phyloP scores from a whole-genome alignment of 2,888 invertebrate genomes.

The Drosophila lutescens region DNA sequence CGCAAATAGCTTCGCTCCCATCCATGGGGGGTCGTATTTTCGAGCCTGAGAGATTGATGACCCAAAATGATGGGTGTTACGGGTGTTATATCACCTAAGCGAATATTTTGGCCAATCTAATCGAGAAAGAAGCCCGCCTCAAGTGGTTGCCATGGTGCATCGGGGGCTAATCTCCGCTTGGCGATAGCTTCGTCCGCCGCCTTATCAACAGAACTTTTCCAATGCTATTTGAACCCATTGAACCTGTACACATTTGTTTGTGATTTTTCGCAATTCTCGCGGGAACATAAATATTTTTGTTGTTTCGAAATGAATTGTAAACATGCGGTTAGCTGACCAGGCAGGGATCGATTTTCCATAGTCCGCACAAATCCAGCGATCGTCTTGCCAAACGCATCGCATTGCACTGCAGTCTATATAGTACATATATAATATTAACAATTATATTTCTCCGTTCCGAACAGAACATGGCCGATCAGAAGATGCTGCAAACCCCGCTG shows the following conservation, averaged over 20 bases:
- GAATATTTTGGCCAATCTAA: constrained; percentile 17
- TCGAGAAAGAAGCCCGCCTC: constrained; percentile 2
- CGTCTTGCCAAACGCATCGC: constrained; percentile 46
- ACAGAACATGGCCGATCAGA: constrained; percentile 78
- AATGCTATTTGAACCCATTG: constrained; percentile 62
- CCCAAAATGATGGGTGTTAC: neutral
- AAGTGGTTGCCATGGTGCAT: constrained; percentile 32
- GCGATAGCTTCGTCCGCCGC: constrained; percentile 19
- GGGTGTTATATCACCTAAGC: neutral
- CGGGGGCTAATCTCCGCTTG: constrained; percentile 15
- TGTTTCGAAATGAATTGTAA: constrained; percentile 16
- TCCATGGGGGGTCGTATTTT: constrained; percentile 24
- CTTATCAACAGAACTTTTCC: constrained; percentile 61
- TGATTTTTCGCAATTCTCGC: constrained; percentile 19
- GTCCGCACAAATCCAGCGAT: constrained; percentile 22
- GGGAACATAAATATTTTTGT: constrained; percentile 51
- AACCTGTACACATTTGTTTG: constrained; percentile 30
- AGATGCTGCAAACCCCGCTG: constrained; percentile 87
- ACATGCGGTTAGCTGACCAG: constrained; percentile 25
- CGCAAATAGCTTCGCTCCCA: constrained; percentile 30
- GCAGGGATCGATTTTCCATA: constrained; percentile 2
- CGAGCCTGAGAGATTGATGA: neutral
- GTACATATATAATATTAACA: neutral
- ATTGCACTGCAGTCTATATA: constrained; percentile 3
- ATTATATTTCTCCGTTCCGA: neutral